Evolutionary conservation across 2,888 invertebrate genomes (phyloP), one percentile per base, ranked within the genome.

Genomic region (Agonum fuliginosum): DNA sequence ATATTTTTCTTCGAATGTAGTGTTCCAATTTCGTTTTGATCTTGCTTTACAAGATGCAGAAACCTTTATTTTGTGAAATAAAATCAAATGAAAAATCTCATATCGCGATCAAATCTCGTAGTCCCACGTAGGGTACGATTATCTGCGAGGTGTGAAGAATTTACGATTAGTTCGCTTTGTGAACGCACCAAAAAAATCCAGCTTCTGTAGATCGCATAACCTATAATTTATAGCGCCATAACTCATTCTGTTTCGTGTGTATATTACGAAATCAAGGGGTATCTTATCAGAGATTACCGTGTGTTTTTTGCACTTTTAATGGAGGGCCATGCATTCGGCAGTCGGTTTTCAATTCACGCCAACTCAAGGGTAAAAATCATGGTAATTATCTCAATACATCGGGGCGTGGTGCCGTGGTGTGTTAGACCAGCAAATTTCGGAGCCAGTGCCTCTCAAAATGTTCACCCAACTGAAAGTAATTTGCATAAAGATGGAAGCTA

Each of bases 291-390:
- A 41, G 34, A 75, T 75, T 65, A 46, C 65, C 48, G 30, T 46
- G 27, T 48, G 43, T 24, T 43, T 67, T 70, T 70, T 46, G 17
- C 14, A 19, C n/a, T 1, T 43, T 70, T 46, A 43, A 43, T 46
- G 19, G 46, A n/a, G 46, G 43, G 27, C 27, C 27, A 14, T 70
- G 46, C 70, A 8, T 30, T 24, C 17, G 8, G 4, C 0, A 62
- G 27, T 62, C 34, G 46, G 27, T 37, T 73, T 73, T 73, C 73
- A 62, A 73, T 75, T 67, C 75, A 67, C 34, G 67, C 20, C 51
- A 65, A 67, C 12, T 75, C 65, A 75, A 75, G 75, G 67, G 75
- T 75, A 46, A 67, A 75, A 75, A 75, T 75, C 67, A 67, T 75
- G 75, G 34, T 67, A 75, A 75, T 75, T 75, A 75, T 48, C 51